Evolutionary conservation across 2,113 vertebrate genomes (phyloP), one percentile per base, ranked within the genome.

Genomic region (Butorides virescens): DNA sequence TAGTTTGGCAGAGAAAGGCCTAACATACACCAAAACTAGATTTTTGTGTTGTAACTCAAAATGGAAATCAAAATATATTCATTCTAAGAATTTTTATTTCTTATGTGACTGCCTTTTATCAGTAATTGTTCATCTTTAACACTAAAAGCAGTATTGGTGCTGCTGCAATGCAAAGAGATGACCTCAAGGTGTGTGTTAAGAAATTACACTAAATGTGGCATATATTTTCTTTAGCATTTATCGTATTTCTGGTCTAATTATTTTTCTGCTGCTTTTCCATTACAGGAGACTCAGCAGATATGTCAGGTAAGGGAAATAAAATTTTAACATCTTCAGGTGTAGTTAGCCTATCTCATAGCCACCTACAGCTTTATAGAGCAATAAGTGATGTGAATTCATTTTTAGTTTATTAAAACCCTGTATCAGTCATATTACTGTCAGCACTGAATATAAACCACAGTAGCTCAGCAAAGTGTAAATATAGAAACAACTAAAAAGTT

Each of bases 281-380:
- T 99, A 91, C 98, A 99, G 99, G 99, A 98, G 99, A 99, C 97
- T 98, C 98, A 97, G 99, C 99, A 97, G 99, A 99, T 97, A 99
- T 99, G 99, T 99, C 99, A 98, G 99, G 99, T 99, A 99, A 98
- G 98, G 96, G 97, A 95, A 98, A 95, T 62, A 65, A 92, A 94
- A 95, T 94, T 95, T 94, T 96, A 70, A 97, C 86, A 82, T 96
- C 77, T 97, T 96, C 81, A 97, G 75, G 53, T 96, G 59, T 95
- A 97, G 90, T 95, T 96, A 92, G 89, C 83, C 46, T 94, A 72
- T 95, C 76, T 67, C 66, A 66, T 90, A 95, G 50, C 88, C 18
- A 2, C 62, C 55, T 74, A 62, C 59, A 93, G 76, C 88, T 91
- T 86, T 87, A 46, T 85, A 94, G 92, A 94, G 29, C 42, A 74